Conservation (phyloP, 1,140 invertebrate genomes). For the Euschistus heros region DNA sequence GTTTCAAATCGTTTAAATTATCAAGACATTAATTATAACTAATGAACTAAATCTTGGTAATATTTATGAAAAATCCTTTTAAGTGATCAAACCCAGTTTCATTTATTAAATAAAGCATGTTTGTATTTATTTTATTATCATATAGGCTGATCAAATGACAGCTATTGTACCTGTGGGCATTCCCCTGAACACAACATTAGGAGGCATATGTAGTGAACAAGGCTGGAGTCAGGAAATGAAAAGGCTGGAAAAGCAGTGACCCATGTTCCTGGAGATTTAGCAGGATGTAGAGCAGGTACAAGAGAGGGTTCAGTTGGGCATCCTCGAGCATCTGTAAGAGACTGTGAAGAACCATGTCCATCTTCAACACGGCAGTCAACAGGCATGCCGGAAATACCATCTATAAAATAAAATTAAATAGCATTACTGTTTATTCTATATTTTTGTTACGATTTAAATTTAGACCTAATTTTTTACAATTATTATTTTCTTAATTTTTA, state of each 20-base stretch:
- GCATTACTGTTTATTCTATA: too few species aligned
- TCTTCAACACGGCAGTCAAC: constrained; percentile 23
- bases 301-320: constrained; percentile 20
- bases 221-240: constrained; percentile 21
- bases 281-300: constrained; percentile 10
- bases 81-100: too few species aligned
- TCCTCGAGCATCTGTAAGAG: constrained; percentile 16
- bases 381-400: constrained; percentile 8
- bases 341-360: constrained; percentile 18
- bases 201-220: constrained; percentile 22
- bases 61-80: too few species aligned
- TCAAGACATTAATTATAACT: too few species aligned
- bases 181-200: constrained; percentile 19
- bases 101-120: too few species aligned
- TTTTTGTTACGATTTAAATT: too few species aligned
- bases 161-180: constrained; percentile 13
- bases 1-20: too few species aligned
- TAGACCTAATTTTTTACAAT: too few species aligned
- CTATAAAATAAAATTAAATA: constrained; percentile 8
- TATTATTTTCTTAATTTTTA: too few species aligned
- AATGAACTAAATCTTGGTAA: too few species aligned
- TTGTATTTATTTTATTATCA: too few species aligned
- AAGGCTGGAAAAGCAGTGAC: constrained; percentile 25
- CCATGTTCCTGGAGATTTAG: constrained; percentile 9
- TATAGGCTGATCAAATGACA: too few species aligned